A percentile compares a stretch with the other conserved stretches of the same genome.
These are phyloP conservation scores for Sebastes trivittatus DNA, from an alignment of 2,797 vertebrate genomes.

Conservation along the genomic window DNA sequence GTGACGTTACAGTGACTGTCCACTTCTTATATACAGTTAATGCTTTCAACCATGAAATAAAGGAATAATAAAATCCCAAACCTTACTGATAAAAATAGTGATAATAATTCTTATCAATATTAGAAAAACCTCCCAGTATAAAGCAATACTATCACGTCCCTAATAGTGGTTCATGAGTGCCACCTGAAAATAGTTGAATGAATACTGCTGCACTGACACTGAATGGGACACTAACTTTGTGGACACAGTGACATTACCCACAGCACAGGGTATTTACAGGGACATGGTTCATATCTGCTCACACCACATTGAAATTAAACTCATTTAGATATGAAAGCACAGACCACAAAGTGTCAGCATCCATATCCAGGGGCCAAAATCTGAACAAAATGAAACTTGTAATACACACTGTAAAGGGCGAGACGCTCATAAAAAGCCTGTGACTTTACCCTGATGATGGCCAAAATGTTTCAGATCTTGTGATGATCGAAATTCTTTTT, in stretches of 20 bases:
- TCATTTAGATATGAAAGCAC: constrained; percentile 46
- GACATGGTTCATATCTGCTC: constrained; percentile 49
- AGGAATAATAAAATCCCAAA: neutral
- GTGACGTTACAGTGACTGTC: too few species aligned
- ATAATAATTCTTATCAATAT: neutral
- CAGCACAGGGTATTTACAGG: constrained; percentile 45
- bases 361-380: constrained; percentile 28
- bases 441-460: constrained; percentile 8
- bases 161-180: neutral
- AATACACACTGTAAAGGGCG: constrained; percentile 18
- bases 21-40: neutral
- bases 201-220: neutral
- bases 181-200: neutral
- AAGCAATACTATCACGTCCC: neutral
- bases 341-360: constrained; percentile 44
- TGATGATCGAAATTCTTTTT: neutral
- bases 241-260: constrained; percentile 40
- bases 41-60: neutral
- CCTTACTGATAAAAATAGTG: neutral
- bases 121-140: neutral
- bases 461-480: neutral
- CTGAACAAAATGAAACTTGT: constrained; percentile 34
- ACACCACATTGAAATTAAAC: constrained; percentile 54
- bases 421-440: constrained; percentile 21
- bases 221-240: constrained; percentile 29